phyloP scores from a whole-genome alignment of 2,888 invertebrate genomes.

The Danaus chrysippus region DNA sequence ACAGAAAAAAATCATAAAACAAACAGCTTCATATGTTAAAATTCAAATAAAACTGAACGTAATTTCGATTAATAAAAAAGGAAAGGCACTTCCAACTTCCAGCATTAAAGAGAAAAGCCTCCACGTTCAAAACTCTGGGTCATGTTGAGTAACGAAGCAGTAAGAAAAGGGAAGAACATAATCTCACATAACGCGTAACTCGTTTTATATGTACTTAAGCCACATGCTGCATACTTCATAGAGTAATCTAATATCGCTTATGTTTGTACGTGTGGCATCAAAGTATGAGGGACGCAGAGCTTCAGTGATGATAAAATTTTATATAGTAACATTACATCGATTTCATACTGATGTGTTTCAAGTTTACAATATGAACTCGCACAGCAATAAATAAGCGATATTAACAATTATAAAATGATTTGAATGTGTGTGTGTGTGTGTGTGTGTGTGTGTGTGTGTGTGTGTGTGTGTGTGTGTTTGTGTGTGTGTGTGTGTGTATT shows the following conservation, averaged over 20 bases:
- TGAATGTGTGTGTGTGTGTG: neutral
- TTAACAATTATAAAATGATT: neutral
- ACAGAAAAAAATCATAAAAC: no score
- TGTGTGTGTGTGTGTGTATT: neutral
- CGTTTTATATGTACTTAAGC: slow-evolving; percentile 25
- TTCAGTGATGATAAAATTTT: slow-evolving; percentile 42
- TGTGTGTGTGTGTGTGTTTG: neutral
- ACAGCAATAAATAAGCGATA: neutral
- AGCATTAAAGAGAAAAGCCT: neutral
- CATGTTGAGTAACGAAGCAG: neutral
- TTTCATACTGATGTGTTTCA: neutral
- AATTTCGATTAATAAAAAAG: no score
- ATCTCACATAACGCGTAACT: slow-evolving; percentile 12
- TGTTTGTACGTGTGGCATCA: slow-evolving; percentile 52
- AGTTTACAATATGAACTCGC: neutral
- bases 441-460: neutral
- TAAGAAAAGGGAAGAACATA: neutral
- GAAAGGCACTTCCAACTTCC: no score
- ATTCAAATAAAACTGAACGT: no score
- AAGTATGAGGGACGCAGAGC: slow-evolving; percentile 36
- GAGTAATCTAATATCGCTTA: slow-evolving; percentile 54
- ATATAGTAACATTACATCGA: slow-evolving; percentile 25
- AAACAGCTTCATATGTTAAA: no score
- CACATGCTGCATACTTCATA: slow-evolving; percentile 29
- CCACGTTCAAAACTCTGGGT: no score